Percentiles rank a stretch among this genome's conserved stretches.
Conservation (phyloP, 2,113 vertebrate genomes). For the Aplodontia rufa region DNA sequence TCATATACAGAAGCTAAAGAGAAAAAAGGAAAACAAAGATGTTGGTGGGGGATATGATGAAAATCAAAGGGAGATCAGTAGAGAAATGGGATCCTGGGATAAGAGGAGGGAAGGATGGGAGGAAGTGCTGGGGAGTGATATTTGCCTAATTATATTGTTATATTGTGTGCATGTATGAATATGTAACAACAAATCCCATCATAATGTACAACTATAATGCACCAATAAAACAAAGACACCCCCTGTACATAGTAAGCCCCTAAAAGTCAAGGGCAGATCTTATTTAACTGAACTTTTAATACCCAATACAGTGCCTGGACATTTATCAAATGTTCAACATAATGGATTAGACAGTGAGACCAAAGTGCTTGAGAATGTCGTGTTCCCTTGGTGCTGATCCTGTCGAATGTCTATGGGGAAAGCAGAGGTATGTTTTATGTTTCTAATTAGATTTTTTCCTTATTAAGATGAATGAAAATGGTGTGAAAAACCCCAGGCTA, state of each 20-base stretch:
- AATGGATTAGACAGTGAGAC: not conserved
- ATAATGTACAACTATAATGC: too few relatives aligned
- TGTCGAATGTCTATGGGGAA: not conserved
- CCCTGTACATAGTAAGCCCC: not conserved
- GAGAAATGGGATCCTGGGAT: too few relatives aligned
- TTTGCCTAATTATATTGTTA: too few relatives aligned
- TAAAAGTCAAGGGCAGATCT: conserved; percentile 12
- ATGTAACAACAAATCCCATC: too few relatives aligned
- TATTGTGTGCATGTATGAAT: too few relatives aligned
- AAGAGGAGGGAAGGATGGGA: too few relatives aligned
- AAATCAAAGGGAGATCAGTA: too few relatives aligned
- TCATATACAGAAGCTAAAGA: too few relatives aligned
- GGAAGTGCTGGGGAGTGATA: too few relatives aligned
- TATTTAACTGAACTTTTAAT: not conserved
- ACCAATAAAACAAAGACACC: not conserved
- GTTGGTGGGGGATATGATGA: too few relatives aligned
- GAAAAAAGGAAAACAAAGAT: too few relatives aligned
- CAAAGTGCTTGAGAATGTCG: not conserved
- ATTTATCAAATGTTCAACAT: not conserved
- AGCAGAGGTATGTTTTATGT: not conserved
- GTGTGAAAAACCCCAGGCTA: not conserved
- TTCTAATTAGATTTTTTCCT: not conserved
- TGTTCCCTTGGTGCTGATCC: not conserved
- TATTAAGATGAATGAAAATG: conserved; percentile 24
- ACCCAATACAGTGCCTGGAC: not conserved